These are phyloP conservation scores for Sycophaga agraensis DNA, from an alignment of 1,140 invertebrate genomes.

Conservation along the genomic window DNA sequence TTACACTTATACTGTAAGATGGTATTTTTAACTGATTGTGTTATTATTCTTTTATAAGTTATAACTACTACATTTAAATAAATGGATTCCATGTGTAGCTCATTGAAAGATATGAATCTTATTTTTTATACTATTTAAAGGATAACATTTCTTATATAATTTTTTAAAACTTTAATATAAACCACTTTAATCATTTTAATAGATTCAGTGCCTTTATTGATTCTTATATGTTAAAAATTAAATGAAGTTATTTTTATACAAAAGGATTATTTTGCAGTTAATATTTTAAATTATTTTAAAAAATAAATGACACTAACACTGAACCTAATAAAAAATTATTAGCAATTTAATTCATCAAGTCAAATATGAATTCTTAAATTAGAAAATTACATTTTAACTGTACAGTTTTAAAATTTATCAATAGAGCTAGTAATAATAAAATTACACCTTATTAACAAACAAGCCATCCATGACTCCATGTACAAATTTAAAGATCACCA, in stretches of 20 bases:
- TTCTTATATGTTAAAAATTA: neutral
- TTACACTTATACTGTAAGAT: neutral
- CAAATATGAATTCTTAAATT: conserved; percentile 11
- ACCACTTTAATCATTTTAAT: neutral
- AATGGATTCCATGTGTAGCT: neutral
- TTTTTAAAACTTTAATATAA: conserved; percentile 15
- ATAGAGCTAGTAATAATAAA: conserved; percentile 19
- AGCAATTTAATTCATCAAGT: conserved; percentile 2
- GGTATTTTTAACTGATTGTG: neutral
- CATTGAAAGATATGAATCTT: neutral
- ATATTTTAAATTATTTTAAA: too few relatives aligned
- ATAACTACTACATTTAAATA: too few relatives aligned
- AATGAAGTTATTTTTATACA: too few relatives aligned
- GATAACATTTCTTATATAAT: conserved; percentile 16
- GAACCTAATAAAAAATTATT: conserved; percentile 20
- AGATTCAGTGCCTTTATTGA: conserved; percentile 6
- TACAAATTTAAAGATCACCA: conserved; percentile 21
- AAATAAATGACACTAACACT: neutral
- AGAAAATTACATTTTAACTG: conserved; percentile 20
- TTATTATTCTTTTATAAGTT: neutral
- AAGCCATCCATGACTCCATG: conserved; percentile 9
- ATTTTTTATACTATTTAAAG: neutral
- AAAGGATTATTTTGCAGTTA: too few relatives aligned
- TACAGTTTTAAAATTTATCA: conserved; percentile 27
- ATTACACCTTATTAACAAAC: conserved; percentile 22